A percentile compares a stretch with the other conserved stretches of the same genome.
These are phyloP conservation scores for Aselliscus stoliczkanus DNA, from an alignment of 2,797 vertebrate genomes.

Conservation along the genomic window DNA sequence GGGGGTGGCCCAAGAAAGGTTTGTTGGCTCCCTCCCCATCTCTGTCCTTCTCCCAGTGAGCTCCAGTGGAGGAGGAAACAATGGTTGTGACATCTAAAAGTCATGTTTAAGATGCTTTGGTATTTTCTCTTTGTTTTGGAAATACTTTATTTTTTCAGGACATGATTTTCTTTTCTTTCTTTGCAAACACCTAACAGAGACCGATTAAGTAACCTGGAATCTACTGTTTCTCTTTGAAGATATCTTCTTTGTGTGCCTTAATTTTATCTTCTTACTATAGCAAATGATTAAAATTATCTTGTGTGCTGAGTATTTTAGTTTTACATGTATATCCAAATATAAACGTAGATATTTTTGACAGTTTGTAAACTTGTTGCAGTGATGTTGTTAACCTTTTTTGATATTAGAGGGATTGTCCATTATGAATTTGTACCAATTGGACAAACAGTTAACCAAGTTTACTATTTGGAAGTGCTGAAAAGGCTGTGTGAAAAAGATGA, in stretches of 20 bases:
- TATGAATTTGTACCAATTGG: too few species aligned
- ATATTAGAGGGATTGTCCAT: too few species aligned
- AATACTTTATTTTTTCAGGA: neutral
- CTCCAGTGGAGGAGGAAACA: neutral
- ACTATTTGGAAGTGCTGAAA: too few species aligned
- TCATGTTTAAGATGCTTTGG: neutral
- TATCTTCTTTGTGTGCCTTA: neutral
- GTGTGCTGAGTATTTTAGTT: neutral
- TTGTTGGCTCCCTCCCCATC: neutral
- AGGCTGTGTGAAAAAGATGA: too few species aligned
- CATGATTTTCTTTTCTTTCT: neutral
- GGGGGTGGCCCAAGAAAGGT: neutral
- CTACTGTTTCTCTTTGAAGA: slow-evolving; percentile 3
- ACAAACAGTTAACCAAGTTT: too few species aligned
- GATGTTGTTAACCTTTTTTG: too few species aligned
- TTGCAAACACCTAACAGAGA: neutral
- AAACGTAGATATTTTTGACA: neutral
- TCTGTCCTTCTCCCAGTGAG: neutral
- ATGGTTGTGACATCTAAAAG: neutral
- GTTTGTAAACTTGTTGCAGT: too few species aligned
- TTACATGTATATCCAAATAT: neutral
- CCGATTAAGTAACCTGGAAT: neutral
- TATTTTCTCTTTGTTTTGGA: neutral
- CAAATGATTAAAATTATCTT: neutral
- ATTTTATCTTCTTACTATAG: neutral